These are phyloP conservation scores for Physocephala rufipes DNA, from an alignment of 2,888 invertebrate species.

Conservation along the genomic window DNA sequence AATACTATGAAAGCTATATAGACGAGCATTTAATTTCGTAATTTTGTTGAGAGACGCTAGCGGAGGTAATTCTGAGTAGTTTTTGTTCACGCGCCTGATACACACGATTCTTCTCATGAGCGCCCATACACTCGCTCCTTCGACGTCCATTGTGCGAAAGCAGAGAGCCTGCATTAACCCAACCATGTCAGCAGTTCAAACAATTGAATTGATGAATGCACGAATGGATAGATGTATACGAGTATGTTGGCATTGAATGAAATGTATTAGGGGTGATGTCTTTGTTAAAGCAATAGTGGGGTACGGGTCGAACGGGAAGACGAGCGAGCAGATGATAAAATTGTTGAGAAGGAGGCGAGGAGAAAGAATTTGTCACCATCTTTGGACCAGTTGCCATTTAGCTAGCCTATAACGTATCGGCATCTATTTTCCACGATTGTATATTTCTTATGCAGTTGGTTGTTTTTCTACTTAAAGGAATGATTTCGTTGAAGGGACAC, in stretches of 20 bases:
- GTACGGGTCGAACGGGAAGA: slow-evolving; percentile 1
- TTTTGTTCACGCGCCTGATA: not conserved
- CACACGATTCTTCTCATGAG: too few relatives aligned
- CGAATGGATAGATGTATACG: slow-evolving; percentile 1
- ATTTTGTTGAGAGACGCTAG: not conserved
- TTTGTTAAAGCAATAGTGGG: not conserved
- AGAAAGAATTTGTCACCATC: not conserved
- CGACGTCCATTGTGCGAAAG: not conserved
- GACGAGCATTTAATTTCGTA: too few relatives aligned
- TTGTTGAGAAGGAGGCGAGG: slow-evolving; percentile 26
- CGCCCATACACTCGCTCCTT: slow-evolving; percentile 20
- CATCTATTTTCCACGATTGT: not conserved
- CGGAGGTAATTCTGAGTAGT: not conserved
- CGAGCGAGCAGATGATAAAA: slow-evolving; percentile 11
- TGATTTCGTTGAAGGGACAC: too few relatives aligned
- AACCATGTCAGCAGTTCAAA: slow-evolving; percentile 16
- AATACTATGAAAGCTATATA: not conserved
- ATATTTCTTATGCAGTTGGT: not conserved
- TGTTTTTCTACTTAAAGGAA: too few relatives aligned
- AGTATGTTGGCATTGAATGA: slow-evolving; percentile 7
- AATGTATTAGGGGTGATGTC: not conserved
- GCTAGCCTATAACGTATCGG: too few relatives aligned
- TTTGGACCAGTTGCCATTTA: too few relatives aligned
- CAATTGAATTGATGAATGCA: slow-evolving; percentile 11
- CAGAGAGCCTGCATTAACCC: not conserved